phyloP scores from a whole-genome alignment of 2,113 vertebrate species.

The Neodon shergylaensis region DNA sequence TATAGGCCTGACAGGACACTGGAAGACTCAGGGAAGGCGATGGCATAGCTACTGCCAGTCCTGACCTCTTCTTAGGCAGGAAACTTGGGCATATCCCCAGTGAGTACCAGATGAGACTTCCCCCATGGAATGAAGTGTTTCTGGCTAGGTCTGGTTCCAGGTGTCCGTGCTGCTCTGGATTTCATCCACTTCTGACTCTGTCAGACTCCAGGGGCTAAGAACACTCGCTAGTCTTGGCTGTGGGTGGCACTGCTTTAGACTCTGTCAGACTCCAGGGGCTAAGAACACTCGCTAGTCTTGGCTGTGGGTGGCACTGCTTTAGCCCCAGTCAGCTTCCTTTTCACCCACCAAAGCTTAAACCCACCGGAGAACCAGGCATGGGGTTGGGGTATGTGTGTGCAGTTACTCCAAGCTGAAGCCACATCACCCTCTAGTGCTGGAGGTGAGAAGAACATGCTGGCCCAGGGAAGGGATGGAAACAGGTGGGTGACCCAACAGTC shows the following conservation, averaged over 20 bases:
- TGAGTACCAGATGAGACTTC: neutral
- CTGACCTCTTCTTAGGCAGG: too few relatives aligned
- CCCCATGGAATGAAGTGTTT: neutral
- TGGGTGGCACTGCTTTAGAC: neutral
- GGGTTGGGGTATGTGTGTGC: too few relatives aligned
- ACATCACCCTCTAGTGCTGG: neutral
- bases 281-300: neutral
- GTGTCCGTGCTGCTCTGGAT: neutral
- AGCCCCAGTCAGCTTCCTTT: neutral
- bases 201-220: neutral
- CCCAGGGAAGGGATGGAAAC: neutral
- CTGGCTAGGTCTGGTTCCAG: neutral
- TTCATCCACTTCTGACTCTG: neutral
- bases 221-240: neutral
- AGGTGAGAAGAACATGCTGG: accelerated
- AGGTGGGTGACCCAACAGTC: neutral
- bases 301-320: neutral
- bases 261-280: neutral
- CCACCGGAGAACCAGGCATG: neutral
- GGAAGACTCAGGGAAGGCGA: too few relatives aligned
- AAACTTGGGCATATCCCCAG: too few relatives aligned
- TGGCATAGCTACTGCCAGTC: too few relatives aligned
- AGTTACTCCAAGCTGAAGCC: neutral
- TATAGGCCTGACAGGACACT: too few relatives aligned
- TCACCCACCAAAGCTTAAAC: neutral